Percentiles rank a stretch among this genome's conserved stretches.
These are phyloP conservation scores for Noctua janthe DNA, from an alignment of 2,888 invertebrate species.

Conservation along the genomic window DNA sequence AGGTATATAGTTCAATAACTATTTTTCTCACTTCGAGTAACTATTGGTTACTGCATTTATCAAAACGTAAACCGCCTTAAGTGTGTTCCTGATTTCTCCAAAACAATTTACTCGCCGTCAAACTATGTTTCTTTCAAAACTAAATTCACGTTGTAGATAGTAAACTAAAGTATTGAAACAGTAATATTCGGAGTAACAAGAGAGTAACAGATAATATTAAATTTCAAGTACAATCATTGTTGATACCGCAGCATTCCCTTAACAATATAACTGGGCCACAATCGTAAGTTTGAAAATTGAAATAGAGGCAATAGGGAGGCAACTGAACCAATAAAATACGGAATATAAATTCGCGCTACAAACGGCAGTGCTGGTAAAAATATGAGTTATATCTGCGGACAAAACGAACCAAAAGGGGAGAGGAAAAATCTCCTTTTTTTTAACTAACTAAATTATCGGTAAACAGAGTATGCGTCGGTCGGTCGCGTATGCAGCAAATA, in stretches of 20 bases:
- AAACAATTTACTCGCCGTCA: background rate
- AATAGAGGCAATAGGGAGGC: constrained; percentile 37
- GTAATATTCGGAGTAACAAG: background rate
- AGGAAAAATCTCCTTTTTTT: constrained; percentile 43
- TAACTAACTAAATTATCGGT: constrained; percentile 48
- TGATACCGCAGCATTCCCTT: constrained; percentile 7
- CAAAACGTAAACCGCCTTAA: background rate
- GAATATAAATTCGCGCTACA: constrained; percentile 63
- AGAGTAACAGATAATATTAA: constrained; percentile 19
- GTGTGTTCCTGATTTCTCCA: background rate
- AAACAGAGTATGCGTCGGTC: constrained; percentile 35
- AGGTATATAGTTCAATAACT: background rate
- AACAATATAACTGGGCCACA: constrained; percentile 12
- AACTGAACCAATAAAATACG: constrained; percentile 53
- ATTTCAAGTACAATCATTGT: constrained; percentile 28
- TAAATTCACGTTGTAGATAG: background rate
- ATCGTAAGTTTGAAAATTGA: constrained; percentile 46
- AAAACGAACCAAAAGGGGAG: constrained; percentile 41
- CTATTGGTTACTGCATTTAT: background rate
- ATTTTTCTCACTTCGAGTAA: background rate
- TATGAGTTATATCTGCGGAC: constrained; percentile 57
- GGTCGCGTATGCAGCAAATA: constrained; percentile 17
- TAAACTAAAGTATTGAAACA: background rate
- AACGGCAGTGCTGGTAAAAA: constrained; percentile 52
- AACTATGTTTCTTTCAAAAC: constrained; percentile 4